Evolutionary conservation across 2,113 vertebrate species (phyloP), one percentile per base, ranked within the genome.

Genomic region (Pelmatolapia mariae): DNA sequence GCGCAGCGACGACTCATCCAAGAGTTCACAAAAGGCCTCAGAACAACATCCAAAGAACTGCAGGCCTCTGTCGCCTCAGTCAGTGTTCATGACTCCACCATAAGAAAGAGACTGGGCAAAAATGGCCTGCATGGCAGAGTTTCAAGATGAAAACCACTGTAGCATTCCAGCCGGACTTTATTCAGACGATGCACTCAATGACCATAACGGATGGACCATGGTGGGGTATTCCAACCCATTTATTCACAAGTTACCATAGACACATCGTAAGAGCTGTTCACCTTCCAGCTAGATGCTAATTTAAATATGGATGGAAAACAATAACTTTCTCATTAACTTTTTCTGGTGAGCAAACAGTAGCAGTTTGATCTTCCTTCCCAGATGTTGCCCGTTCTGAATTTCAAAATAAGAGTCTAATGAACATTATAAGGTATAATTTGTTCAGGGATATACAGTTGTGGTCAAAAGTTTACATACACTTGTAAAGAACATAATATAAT

Each of bases 361-460:
- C 54, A 1, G 22, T 56, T 7, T 2, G 2, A 13, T 26, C 11
- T 26, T 56, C 11, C 53, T 56, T 56, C 22, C 22, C 6, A 4
- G 53, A 56, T 3, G 0, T 56, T 56, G 11, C 22, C 53, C 0
- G 3, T 24, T 56, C 53, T 2, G 10, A 56, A 7, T 56, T 56
- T 56, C 10, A 56, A 56, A 56, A 56, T 24, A 56, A 56, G n/a
- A 54, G 33, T 36, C 8, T 36, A 36, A 36, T 36, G 3, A 8
- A 36, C 8, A 9, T 36, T 36, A 36, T 36, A 36, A 9, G 33
- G 33, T 36, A 36, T 36, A 36, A 36, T 36, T 36, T 8, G 8
- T 36, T 36, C 33, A 36, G 33, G n/a, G n/a, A n/a, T n/a, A n/a
- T n/a, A n/a, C n/a, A n/a, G n/a, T n/a, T n/a, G n/a, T n/a, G n/a